phyloP scores from a whole-genome alignment of 1,140 invertebrate genomes.

The Paracyclopina nana region DNA sequence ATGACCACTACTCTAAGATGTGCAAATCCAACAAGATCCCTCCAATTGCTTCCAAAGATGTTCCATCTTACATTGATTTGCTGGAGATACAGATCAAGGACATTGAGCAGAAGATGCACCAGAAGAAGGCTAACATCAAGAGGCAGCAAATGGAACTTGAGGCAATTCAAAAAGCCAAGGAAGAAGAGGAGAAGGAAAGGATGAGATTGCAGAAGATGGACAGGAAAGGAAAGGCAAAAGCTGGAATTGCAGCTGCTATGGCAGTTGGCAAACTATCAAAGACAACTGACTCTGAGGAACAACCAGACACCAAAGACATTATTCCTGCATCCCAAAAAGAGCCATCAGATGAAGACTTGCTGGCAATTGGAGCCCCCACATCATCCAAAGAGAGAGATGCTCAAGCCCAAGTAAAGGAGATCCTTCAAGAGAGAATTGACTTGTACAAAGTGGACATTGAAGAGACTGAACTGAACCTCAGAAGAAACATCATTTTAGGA shows the following conservation, averaged over 20 bases:
- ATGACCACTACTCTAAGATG: constrained; percentile 13
- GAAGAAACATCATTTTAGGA: constrained; percentile 10
- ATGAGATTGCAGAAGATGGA: background rate
- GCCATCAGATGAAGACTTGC: background rate
- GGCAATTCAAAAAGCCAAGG: background rate
- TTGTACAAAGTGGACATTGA: constrained; percentile 14
- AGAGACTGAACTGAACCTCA: constrained; percentile 6
- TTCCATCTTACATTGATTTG: background rate
- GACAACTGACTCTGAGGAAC: background rate
- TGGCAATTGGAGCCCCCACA: background rate
- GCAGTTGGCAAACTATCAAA: background rate
- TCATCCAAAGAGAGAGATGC: background rate
- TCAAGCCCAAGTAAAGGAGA: constrained; percentile 3
- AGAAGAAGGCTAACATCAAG: background rate
- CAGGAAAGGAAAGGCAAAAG: constrained; percentile 9
- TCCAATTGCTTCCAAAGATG: background rate
- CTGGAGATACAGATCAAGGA: background rate
- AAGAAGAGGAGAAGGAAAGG: background rate
- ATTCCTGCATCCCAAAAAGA: background rate
- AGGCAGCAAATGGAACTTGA: background rate
- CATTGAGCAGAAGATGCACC: background rate
- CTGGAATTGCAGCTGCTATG: background rate
- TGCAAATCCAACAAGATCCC: constrained; percentile 7
- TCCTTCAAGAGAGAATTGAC: constrained; percentile 12
- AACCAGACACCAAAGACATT: background rate